A percentile compares a stretch with the other conserved stretches of the same genome.
phyloP scores from a whole-genome alignment of 1,140 invertebrate genomes.

The Mya arenaria region DNA sequence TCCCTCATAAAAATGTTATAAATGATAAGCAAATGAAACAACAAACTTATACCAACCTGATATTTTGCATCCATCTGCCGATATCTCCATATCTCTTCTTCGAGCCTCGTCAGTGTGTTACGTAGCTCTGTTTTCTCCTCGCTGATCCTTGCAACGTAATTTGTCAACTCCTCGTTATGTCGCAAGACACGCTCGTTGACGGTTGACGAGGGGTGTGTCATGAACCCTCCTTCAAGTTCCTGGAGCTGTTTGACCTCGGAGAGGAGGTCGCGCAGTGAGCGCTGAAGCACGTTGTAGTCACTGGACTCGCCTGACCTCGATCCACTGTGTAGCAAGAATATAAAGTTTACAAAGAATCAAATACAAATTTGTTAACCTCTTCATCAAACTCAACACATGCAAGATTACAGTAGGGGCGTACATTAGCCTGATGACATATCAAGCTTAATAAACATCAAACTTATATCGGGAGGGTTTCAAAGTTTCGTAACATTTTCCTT shows the following conservation, averaged over 20 bases:
- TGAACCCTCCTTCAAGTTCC: constrained; percentile 48
- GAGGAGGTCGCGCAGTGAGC: constrained; percentile 64
- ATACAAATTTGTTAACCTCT: too few relatives aligned
- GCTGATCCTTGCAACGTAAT: constrained; percentile 68
- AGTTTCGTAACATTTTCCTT: too few relatives aligned
- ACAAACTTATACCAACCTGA: constrained; percentile 47
- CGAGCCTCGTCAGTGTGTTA: constrained; percentile 64
- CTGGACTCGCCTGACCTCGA: background rate
- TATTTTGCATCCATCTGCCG: constrained; percentile 60
- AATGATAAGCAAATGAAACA: too few relatives aligned
- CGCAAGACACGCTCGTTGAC: constrained; percentile 69
- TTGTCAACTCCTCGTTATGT: constrained; percentile 73
- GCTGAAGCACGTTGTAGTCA: constrained; percentile 45
- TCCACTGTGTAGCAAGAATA: background rate
- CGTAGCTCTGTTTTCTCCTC: constrained; percentile 75
- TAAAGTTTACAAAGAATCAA: too few relatives aligned
- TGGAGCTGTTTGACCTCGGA: constrained; percentile 67
- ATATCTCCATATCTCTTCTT: constrained; percentile 71
- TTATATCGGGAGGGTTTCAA: too few relatives aligned
- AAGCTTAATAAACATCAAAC: too few relatives aligned
- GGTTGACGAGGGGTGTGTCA: constrained; percentile 35
- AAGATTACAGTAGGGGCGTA: too few relatives aligned
- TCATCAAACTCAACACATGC: too few relatives aligned
- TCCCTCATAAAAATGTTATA: too few relatives aligned
- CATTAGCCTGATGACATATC: too few relatives aligned